Evolutionary conservation across 1,140 invertebrate genomes (phyloP).

Genomic region (Grapholita molesta): DNA sequence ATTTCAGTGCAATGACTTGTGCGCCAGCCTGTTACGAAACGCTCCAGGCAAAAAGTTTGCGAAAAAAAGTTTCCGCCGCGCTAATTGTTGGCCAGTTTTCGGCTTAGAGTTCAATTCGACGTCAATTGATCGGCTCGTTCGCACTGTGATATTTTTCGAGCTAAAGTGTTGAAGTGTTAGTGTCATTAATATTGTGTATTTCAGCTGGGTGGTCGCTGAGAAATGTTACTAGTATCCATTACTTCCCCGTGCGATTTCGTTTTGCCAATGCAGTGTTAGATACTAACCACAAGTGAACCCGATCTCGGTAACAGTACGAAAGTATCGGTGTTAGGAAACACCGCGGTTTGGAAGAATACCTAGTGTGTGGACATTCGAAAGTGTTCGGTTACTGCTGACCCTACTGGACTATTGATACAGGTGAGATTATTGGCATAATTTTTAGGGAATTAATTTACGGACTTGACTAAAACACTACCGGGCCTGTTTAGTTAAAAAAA

Average conservation of each 20-base stretch:
- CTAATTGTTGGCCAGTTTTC: slow-evolving; percentile 45
- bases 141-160: slow-evolving; percentile 28
- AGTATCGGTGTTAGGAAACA: slow-evolving; percentile 54
- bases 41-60: slow-evolving; percentile 46
- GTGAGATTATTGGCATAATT: not conserved
- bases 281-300: slow-evolving; percentile 67
- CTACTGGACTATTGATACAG: slow-evolving; percentile 9
- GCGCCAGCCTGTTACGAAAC: slow-evolving; percentile 44
- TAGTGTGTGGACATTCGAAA: slow-evolving; percentile 45
- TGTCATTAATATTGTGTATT: slow-evolving; percentile 39
- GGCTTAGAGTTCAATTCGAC: not conserved
- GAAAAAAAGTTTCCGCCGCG: slow-evolving; percentile 45
- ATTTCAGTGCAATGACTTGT: slow-evolving; percentile 43
- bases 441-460: not conserved
- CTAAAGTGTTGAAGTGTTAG: slow-evolving; percentile 30
- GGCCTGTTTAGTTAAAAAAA: not conserved
- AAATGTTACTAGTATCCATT: slow-evolving; percentile 58
- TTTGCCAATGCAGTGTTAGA: slow-evolving; percentile 56
- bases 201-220: slow-evolving; percentile 45
- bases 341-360: slow-evolving; percentile 56
- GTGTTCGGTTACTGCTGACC: slow-evolving; percentile 28
- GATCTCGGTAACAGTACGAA: slow-evolving; percentile 57
- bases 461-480: not conserved
- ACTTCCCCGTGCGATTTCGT: slow-evolving; percentile 57
- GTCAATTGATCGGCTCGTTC: not conserved